Evolutionary conservation across 2,113 vertebrate genomes (phyloP), one percentile per base, ranked within the genome.

Genomic region (Pachycephala philippinensis): DNA sequence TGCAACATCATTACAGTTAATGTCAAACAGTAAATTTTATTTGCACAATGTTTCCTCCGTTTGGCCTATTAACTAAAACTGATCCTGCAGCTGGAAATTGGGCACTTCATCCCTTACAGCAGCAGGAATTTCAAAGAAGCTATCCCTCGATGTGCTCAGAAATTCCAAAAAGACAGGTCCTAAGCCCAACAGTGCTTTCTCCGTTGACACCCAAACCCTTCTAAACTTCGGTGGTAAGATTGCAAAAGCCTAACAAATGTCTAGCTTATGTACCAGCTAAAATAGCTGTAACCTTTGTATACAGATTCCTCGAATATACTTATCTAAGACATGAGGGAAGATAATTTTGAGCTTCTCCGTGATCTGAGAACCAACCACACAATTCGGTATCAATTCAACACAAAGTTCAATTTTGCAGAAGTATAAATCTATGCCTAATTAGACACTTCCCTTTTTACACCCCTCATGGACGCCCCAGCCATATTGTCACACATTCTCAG

Each of bases 171-270:
- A 44, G 30, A 10, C 19, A 33, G 22, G 26, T 72, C 17, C 33
- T 47, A 76, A 64, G 33, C 33, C 27, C 2, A 1, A 35, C 7
- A 27, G n/a, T 0, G 18, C 4, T 5, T n/a, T 10, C 14, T 15
- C 68, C 2, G 4, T 44, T 23, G 45, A 57, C 56, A 59, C 10
- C 20, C 12, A 54, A 66, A 66, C 0, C 3, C 65, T 71, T 80
- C 59, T 63, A 16, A 61, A 65, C 13, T 11, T 56, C 0, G 1
- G 24, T 44, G 37, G 24, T 10, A 10, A 50, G 52, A 57, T 0
- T 53, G 42, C 47, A 60, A 21, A 53, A 53, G 19, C 13, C 42
- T 39, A 47, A 30, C 14, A 30, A 12, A 74, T 20, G 26, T 33
- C 44, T 26, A 21, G 37, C 15, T 42, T 50, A 35, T 7, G 45